Conservation (phyloP, 1,140 invertebrate genomes). For the Mercenaria mercenaria region DNA sequence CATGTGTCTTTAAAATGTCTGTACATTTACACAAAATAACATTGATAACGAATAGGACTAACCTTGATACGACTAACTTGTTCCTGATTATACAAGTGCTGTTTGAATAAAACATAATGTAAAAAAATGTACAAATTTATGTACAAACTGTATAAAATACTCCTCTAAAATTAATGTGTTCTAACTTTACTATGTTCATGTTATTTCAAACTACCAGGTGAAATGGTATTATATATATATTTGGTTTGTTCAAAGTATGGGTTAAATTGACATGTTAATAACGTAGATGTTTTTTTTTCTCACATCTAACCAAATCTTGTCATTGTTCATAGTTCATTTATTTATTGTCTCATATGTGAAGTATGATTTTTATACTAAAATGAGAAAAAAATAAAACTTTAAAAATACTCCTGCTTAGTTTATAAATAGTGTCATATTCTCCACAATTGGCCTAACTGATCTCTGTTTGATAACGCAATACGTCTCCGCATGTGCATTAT, state of each 20-base stretch:
- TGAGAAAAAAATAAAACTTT: slow-evolving; percentile 2
- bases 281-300: background rate
- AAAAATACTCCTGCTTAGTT: background rate
- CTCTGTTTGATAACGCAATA: too few species aligned
- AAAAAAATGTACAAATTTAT: slow-evolving; percentile 2
- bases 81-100: too few species aligned
- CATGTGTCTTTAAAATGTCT: too few species aligned
- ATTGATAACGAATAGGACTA: too few species aligned
- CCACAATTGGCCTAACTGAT: too few species aligned
- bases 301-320: background rate
- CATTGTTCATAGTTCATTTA: slow-evolving; percentile 35
- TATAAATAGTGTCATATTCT: too few species aligned
- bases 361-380: slow-evolving; percentile 35
- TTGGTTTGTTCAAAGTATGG: background rate
- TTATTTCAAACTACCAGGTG: background rate
- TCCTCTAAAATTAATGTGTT: slow-evolving; percentile 30
- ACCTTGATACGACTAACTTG: too few species aligned
- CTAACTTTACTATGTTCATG: slow-evolving; percentile 11
- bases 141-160: slow-evolving; percentile 38
- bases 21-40: too few species aligned
- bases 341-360: slow-evolving; percentile 48
- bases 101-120: background rate
- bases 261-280: background rate
- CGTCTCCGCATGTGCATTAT: too few species aligned
- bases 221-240: background rate